Evolutionary conservation across 2,888 invertebrate species (phyloP).

Genomic region (Aphodius granarius): DNA sequence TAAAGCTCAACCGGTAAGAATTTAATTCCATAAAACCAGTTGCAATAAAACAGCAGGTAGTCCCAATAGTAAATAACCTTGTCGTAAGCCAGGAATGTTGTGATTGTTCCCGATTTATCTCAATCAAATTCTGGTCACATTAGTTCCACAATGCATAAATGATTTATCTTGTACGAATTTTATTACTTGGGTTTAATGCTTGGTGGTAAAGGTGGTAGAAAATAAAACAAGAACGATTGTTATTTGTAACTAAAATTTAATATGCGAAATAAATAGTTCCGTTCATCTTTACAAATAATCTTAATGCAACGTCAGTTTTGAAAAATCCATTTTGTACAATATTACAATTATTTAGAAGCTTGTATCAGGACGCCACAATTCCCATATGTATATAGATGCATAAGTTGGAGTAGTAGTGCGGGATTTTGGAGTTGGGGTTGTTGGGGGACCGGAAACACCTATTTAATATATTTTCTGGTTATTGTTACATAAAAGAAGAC

Average conservation of each 20-base stretch:
- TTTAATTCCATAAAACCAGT: no score
- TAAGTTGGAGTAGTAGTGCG: background rate
- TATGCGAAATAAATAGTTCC: slow-evolving; percentile 34
- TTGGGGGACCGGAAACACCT: background rate
- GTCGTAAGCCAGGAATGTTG: no score
- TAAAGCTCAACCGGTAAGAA: no score
- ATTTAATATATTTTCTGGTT: background rate
- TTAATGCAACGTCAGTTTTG: background rate
- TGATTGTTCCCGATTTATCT: no score
- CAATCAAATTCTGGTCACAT: no score
- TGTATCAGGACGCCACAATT: background rate
- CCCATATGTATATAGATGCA: background rate
- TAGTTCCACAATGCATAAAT: no score
- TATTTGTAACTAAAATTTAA: slow-evolving; percentile 31
- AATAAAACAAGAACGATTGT: slow-evolving; percentile 13
- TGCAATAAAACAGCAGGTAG: no score
- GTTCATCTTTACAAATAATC: slow-evolving; percentile 26
- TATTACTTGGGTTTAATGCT: no score
- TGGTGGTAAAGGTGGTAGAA: background rate
- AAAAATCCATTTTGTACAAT: background rate
- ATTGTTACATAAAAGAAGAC: slow-evolving; percentile 8
- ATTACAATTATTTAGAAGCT: background rate
- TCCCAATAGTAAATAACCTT: no score
- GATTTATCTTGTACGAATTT: no score
- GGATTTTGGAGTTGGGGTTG: background rate